These are phyloP conservation scores for Anarsia innoxiella DNA, from an alignment of 2,888 invertebrate species.

Conservation along the genomic window DNA sequence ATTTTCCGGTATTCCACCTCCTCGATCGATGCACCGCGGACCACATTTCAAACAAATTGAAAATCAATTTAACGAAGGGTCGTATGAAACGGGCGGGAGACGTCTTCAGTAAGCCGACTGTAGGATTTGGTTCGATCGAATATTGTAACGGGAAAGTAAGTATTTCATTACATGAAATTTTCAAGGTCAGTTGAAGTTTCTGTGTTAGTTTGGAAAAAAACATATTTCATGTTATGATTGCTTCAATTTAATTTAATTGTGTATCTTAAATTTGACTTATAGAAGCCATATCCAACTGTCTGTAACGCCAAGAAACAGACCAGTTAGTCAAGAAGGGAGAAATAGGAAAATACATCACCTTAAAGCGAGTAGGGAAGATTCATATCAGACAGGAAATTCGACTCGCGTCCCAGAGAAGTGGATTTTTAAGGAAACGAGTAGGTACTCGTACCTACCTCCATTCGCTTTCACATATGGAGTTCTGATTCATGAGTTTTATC, in stretches of 20 bases:
- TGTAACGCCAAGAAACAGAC: slow-evolving; percentile 29
- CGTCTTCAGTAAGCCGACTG: slow-evolving; percentile 20
- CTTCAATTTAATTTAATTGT: no score
- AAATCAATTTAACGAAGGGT: slow-evolving; percentile 69
- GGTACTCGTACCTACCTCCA: no score
- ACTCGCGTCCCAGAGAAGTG: slow-evolving; percentile 59
- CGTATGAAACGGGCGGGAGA: slow-evolving; percentile 43
- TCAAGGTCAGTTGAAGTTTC: no score
- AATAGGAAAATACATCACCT: slow-evolving; percentile 74
- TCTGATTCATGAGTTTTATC: slow-evolving; percentile 74
- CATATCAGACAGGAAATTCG: slow-evolving; percentile 73
- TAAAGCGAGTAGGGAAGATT: slow-evolving; percentile 73
- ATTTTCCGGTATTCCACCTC: slow-evolving; percentile 66
- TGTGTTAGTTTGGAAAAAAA: no score
- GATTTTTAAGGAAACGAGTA: no score
- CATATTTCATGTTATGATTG: no score
- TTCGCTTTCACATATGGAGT: slow-evolving; percentile 62
- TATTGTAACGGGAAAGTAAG: no score
- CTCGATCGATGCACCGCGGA: slow-evolving; percentile 59
- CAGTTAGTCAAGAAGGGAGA: slow-evolving; percentile 37
- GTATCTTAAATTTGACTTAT: no score
- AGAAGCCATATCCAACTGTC: not conserved
- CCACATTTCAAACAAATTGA: slow-evolving; percentile 73
- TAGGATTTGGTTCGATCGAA: no score
- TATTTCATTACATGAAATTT: no score